Percentiles rank a stretch among this genome's conserved stretches.
Evolutionary conservation across 2,113 vertebrate genomes (phyloP).

Genomic region (Clupea harengus): DNA sequence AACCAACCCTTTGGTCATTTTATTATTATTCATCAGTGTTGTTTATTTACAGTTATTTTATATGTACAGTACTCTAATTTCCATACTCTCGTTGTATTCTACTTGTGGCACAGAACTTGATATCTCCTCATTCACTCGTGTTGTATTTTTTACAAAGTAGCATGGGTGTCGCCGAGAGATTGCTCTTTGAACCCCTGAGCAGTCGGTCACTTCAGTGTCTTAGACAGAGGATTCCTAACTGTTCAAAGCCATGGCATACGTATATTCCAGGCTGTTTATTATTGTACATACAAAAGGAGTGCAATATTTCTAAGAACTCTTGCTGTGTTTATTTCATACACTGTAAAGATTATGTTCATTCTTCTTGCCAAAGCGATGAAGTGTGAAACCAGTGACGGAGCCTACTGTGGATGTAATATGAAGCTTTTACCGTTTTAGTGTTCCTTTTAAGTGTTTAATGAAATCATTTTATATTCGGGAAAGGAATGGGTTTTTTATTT

Average conservation of each 20-base stretch:
- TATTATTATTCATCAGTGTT: slow-evolving; percentile 49
- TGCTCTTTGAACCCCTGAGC: slow-evolving; percentile 57
- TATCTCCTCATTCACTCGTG: slow-evolving; percentile 1
- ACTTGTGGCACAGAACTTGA: slow-evolving; percentile 51
- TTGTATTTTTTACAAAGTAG: slow-evolving; percentile 71
- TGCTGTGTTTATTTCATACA: slow-evolving; percentile 88
- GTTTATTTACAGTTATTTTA: slow-evolving; percentile 46
- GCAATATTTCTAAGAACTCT: slow-evolving; percentile 90
- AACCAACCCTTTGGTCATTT: slow-evolving; percentile 34
- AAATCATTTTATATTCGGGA: slow-evolving; percentile 91
- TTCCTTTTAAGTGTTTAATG: slow-evolving; percentile 82
- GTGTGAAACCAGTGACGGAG: slow-evolving; percentile 73
- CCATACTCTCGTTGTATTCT: slow-evolving; percentile 49
- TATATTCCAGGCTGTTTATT: slow-evolving; percentile 77
- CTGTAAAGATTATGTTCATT: slow-evolving; percentile 76
- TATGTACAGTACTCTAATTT: slow-evolving; percentile 69
- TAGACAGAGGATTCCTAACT: slow-evolving; percentile 63
- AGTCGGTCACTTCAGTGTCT: slow-evolving; percentile 72
- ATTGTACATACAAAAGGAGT: slow-evolving; percentile 85
- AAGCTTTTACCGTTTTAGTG: slow-evolving; percentile 87
- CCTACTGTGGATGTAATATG: slow-evolving; percentile 83
- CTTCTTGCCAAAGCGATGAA: slow-evolving; percentile 91
- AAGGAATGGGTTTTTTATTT: slow-evolving; percentile 82
- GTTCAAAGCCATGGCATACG: slow-evolving; percentile 63
- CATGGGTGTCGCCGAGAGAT: slow-evolving; percentile 69